Percentiles rank a stretch among this genome's conserved stretches.
phyloP scores from a whole-genome alignment of 1,140 invertebrate species.

The Nomia melanderi region DNA sequence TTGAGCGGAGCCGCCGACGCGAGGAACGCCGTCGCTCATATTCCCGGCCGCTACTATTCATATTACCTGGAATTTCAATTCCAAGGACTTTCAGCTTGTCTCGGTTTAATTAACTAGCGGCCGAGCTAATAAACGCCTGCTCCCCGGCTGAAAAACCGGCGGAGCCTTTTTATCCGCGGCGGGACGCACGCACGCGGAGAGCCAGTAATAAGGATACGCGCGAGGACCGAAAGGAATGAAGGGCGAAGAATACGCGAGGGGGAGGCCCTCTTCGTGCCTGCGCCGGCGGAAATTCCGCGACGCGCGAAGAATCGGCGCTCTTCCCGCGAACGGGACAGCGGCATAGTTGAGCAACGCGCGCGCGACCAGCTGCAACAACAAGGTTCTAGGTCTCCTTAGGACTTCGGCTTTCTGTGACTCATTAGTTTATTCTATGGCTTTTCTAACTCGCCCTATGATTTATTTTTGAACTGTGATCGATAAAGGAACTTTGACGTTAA shows the following conservation, averaged over 20 bases:
- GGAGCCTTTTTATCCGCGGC: constrained; percentile 6
- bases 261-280: background rate
- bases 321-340: too few species aligned
- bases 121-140: background rate
- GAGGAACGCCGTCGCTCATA: background rate
- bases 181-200: background rate
- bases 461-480: too few species aligned
- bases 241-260: background rate
- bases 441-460: too few species aligned
- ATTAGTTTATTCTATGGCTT: too few species aligned
- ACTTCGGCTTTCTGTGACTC: too few species aligned
- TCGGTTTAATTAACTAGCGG: constrained; percentile 45
- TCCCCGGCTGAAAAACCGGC: background rate
- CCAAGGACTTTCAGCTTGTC: constrained; percentile 17
- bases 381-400: too few species aligned
- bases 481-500: too few species aligned
- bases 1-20: constrained; percentile 27
- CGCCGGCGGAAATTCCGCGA: background rate
- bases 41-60: constrained; percentile 49
- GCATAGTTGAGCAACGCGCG: too few species aligned
- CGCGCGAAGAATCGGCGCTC: background rate
- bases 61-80: constrained; percentile 49
- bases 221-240: background rate
- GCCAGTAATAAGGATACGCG: constrained; percentile 1
- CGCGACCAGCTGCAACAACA: too few species aligned